A percentile compares a stretch with the other conserved stretches of the same genome.
These are phyloP conservation scores for Piprites chloris DNA, from an alignment of 2,113 vertebrate species.

Conservation along the genomic window DNA sequence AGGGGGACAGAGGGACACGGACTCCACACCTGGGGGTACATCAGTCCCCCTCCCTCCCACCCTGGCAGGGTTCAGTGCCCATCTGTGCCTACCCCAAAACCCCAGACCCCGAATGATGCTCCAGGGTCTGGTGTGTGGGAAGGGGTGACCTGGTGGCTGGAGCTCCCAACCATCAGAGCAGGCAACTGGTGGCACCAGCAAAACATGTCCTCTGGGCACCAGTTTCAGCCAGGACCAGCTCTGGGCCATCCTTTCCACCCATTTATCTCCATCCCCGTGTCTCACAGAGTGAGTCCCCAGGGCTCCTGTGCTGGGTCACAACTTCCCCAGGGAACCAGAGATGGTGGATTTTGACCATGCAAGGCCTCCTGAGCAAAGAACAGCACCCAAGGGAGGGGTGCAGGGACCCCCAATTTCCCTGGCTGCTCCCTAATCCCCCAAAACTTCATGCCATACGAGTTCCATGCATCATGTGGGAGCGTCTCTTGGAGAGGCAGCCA, in stretches of 20 bases:
- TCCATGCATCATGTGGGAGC: fast-evolving
- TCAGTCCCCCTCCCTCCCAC: fast-evolving
- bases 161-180: not conserved
- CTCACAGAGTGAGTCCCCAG: not conserved
- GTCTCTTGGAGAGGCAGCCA: not conserved
- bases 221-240: not conserved
- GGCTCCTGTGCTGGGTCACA: fast-evolving
- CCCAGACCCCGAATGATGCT: not conserved
- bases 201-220: not conserved
- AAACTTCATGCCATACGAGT: not conserved
- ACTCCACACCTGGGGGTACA: not conserved
- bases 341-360: fast-evolving
- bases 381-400: not conserved
- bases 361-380: not conserved
- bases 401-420: not conserved
- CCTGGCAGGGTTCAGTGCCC: not conserved
- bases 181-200: not conserved
- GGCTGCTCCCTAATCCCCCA: not conserved
- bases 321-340: fast-evolving
- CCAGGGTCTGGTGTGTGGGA: not conserved
- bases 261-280: not conserved
- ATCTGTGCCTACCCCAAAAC: not conserved
- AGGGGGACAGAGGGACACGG: not conserved
- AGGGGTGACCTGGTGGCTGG: not conserved
- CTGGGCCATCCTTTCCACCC: not conserved